phyloP scores from a whole-genome alignment of 2,113 vertebrate genomes.

The Bettongia penicillata region DNA sequence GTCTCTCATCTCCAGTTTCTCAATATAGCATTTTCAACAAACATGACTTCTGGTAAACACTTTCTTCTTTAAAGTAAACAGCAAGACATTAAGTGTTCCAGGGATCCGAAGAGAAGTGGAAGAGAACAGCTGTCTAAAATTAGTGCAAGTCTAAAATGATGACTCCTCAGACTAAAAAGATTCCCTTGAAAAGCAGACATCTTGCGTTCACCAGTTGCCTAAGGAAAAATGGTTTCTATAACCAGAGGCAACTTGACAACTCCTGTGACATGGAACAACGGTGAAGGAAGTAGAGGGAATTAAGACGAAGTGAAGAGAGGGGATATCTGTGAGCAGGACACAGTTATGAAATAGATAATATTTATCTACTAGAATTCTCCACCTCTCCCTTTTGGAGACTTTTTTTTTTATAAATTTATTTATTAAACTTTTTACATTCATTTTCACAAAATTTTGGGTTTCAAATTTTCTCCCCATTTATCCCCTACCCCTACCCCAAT shows the following conservation, averaged over 20 bases:
- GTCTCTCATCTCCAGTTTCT: not conserved
- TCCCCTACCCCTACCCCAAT: no score
- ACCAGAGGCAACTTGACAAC: not conserved
- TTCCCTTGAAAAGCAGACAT: not conserved
- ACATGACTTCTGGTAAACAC: not conserved
- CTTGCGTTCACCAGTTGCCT: not conserved
- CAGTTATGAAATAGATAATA: not conserved
- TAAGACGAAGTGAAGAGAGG: not conserved
- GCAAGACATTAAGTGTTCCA: not conserved
- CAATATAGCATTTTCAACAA: not conserved
- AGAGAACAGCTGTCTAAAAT: not conserved
- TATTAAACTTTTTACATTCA: no score
- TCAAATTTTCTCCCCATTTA: no score
- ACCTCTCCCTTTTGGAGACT: not conserved
- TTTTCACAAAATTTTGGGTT: no score
- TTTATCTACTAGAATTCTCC: not conserved
- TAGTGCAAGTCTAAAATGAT: not conserved
- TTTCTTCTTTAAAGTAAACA: not conserved
- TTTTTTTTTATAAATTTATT: no score
- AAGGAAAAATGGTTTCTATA: not conserved
- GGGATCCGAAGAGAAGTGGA: rapidly evolving
- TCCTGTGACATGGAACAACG: not conserved
- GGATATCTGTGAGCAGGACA: not conserved
- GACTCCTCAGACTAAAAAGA: not conserved
- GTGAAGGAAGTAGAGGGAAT: no score